Conservation (phyloP, 2,888 invertebrate species). For the Vesta saturnalis region DNA sequence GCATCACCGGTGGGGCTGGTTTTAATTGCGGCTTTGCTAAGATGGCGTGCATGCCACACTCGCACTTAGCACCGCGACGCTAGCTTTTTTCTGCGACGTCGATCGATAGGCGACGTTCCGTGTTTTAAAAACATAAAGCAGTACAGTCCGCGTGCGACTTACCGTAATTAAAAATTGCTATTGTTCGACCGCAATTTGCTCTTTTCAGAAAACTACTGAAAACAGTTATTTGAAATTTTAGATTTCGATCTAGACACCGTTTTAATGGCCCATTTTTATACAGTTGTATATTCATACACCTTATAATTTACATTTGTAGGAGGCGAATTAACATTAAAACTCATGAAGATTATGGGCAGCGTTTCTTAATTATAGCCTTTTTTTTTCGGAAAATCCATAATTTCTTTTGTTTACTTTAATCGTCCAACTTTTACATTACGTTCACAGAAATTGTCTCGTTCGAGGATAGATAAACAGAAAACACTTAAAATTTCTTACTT, state of each 20-base stretch:
- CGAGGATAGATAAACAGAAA: neutral
- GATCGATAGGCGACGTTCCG: slow-evolving; percentile 61
- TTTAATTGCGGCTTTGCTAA: slow-evolving; percentile 64
- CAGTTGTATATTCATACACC: slow-evolving; percentile 14
- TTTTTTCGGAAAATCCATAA: too few relatives aligned
- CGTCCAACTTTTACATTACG: slow-evolving; percentile 1
- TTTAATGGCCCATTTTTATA: slow-evolving; percentile 22
- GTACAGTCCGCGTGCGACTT: slow-evolving; percentile 48
- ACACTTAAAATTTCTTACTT: neutral
- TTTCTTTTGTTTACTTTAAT: neutral
- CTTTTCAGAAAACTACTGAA: slow-evolving; percentile 28
- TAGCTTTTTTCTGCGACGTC: slow-evolving; percentile 57
- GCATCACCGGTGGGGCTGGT: slow-evolving; percentile 46
- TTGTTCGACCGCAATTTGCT: slow-evolving; percentile 35
- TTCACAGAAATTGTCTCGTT: too few relatives aligned
- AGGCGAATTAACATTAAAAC: slow-evolving; percentile 3
- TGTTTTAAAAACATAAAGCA: slow-evolving; percentile 61
- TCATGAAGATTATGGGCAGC: slow-evolving; percentile 4
- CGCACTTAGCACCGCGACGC: slow-evolving; percentile 63
- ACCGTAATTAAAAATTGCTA: slow-evolving; percentile 37
- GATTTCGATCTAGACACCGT: slow-evolving; percentile 24
- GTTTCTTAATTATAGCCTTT: too few relatives aligned
- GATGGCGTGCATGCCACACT: slow-evolving; percentile 64
- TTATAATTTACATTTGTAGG: slow-evolving; percentile 17
- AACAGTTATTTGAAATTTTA: slow-evolving; percentile 29